Percentiles rank a stretch among this genome's conserved stretches.
phyloP scores from a whole-genome alignment of 2,113 vertebrate species.

The Menura novaehollandiae region DNA sequence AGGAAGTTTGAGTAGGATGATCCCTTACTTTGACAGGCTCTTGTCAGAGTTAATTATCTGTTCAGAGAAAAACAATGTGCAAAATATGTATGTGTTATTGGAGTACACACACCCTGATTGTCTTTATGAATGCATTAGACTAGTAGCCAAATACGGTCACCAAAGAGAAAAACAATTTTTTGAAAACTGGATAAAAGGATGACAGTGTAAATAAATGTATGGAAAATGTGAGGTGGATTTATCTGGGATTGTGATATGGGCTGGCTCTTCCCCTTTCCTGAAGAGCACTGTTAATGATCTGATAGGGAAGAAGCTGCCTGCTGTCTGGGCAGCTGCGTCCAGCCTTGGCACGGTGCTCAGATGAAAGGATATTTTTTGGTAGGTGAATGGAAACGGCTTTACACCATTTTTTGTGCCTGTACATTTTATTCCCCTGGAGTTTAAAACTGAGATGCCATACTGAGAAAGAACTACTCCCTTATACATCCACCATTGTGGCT shows the following conservation, averaged over 20 bases:
- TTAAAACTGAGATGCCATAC: background rate
- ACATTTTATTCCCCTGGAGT: background rate
- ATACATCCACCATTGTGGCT: background rate
- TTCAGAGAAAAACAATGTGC: background rate
- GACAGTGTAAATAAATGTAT: background rate
- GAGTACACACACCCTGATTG: background rate
- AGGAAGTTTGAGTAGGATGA: background rate
- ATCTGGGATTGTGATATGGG: background rate
- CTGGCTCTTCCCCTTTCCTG: background rate
- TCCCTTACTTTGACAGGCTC: background rate
- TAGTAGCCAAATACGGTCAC: background rate
- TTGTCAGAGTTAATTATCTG: background rate
- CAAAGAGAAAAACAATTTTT: background rate
- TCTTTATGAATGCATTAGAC: background rate
- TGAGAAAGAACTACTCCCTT: background rate
- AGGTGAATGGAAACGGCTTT: background rate
- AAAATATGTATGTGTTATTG: background rate
- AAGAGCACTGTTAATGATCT: background rate
- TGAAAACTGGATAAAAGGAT: background rate
- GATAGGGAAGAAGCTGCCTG: background rate
- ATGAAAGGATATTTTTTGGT: background rate
- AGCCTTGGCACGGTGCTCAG: background rate
- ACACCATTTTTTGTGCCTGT: background rate
- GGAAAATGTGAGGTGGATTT: background rate
- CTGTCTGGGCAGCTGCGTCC: background rate